These are phyloP conservation scores for Microplitis demolitor DNA, from an alignment of 1,140 invertebrate species.

Conservation along the genomic window DNA sequence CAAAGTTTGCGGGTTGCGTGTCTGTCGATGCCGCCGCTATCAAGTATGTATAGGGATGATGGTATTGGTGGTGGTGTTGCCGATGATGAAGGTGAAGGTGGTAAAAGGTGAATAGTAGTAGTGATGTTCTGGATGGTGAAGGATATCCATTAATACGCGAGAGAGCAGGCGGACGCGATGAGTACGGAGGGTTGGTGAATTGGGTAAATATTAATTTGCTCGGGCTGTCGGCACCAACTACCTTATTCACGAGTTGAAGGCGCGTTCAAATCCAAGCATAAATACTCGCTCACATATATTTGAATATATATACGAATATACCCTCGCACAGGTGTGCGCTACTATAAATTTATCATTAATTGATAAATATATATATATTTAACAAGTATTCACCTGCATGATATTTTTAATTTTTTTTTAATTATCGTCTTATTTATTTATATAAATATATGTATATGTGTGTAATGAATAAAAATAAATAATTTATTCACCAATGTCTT, in stretches of 20 bases:
- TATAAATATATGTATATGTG: too few species aligned
- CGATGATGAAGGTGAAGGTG: constrained; percentile 25
- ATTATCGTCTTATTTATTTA: too few species aligned
- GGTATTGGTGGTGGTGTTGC: constrained; percentile 26
- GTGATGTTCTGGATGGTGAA: constrained; percentile 21
- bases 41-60: neutral
- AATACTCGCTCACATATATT: neutral
- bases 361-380: neutral
- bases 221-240: constrained; percentile 50
- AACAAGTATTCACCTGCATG: too few species aligned
- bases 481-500: neutral
- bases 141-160: constrained; percentile 62
- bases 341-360: neutral
- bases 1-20: constrained; percentile 62
- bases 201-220: constrained; percentile 62
- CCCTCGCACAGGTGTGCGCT: too few species aligned
- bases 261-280: neutral
- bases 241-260: constrained; percentile 17
- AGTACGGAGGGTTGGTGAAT: constrained; percentile 39
- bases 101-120: constrained; percentile 10
- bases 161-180: constrained; percentile 34
- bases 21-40: constrained; percentile 38
- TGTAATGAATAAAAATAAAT: neutral
- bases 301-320: neutral
- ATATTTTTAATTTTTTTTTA: neutral